These are phyloP conservation scores for Tetanocera ferruginea DNA, from an alignment of 2,888 invertebrate genomes.

Conservation along the genomic window DNA sequence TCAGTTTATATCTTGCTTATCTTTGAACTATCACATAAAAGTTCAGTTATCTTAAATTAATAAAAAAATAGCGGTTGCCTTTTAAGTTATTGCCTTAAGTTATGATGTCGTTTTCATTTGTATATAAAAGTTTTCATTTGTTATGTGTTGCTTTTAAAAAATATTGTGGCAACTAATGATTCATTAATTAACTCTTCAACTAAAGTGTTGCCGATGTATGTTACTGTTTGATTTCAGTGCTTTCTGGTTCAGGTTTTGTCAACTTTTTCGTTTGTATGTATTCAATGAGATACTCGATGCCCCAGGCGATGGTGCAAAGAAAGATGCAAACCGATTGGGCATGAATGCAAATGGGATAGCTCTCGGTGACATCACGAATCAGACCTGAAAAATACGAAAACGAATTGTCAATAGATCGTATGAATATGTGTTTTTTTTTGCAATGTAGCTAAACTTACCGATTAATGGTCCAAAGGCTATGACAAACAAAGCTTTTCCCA, in stretches of 20 bases:
- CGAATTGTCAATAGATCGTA: not conserved
- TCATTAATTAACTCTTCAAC: not conserved
- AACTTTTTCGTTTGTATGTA: slow-evolving; percentile 55
- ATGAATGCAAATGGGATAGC: slow-evolving; percentile 80
- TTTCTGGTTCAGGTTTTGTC: slow-evolving; percentile 17
- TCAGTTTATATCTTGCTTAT: slow-evolving; percentile 56
- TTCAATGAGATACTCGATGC: slow-evolving; percentile 72
- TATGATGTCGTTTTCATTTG: not conserved
- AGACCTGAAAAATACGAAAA: slow-evolving; percentile 72
- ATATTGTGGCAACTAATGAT: not conserved
- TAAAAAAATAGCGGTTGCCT: slow-evolving; percentile 24
- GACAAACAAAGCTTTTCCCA: slow-evolving; percentile 81
- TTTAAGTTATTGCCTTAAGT: slow-evolving; percentile 14
- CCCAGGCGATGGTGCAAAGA: slow-evolving; percentile 79
- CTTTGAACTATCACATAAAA: slow-evolving; percentile 65
- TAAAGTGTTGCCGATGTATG: not conserved
- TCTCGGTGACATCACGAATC: slow-evolving; percentile 78
- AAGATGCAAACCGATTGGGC: slow-evolving; percentile 79
- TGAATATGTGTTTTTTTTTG: not conserved
- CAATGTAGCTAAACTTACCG: slow-evolving; percentile 70
- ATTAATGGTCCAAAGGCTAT: slow-evolving; percentile 79
- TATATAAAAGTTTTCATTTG: not conserved
- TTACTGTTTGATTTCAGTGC: slow-evolving; percentile 29
- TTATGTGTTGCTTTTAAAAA: not conserved
- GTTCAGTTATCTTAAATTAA: slow-evolving; percentile 50